Evolutionary conservation across 2,888 invertebrate species (phyloP).

Genomic region (Cotesia congregata): DNA sequence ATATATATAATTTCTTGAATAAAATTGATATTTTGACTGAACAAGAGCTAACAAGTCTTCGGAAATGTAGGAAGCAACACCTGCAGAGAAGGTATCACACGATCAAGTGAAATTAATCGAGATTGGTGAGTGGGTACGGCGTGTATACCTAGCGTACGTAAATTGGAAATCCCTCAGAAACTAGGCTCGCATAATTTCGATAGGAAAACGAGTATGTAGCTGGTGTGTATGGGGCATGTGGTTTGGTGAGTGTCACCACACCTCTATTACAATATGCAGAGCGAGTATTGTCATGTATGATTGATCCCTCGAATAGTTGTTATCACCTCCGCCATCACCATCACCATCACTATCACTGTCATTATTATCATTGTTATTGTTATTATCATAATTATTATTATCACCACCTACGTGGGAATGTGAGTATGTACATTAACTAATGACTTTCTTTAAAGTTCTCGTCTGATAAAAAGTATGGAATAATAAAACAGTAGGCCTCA

Average conservation of each 20-base stretch:
- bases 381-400: neutral
- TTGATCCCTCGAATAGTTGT: neutral
- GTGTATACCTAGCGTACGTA: conserved; percentile 50
- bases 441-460: conserved; percentile 3
- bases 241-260: conserved; percentile 18
- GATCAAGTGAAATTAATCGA: conserved; percentile 61
- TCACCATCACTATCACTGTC: neutral
- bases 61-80: conserved; percentile 52
- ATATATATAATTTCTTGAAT: conserved; percentile 55
- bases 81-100: conserved; percentile 43
- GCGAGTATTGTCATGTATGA: conserved; percentile 13
- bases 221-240: neutral
- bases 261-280: conserved; percentile 32
- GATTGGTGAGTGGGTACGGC: conserved; percentile 55
- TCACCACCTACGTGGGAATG: neutral
- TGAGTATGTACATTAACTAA: conserved; percentile 20
- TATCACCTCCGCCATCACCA: neutral
- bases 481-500: neutral
- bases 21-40: conserved; percentile 49
- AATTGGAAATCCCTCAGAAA: conserved; percentile 66
- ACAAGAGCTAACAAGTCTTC: conserved; percentile 39
- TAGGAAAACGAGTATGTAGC: conserved; percentile 60
- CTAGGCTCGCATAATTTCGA: conserved; percentile 65
- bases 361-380: neutral
- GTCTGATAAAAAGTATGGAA: conserved; percentile 1